Conservation (phyloP, 1,140 invertebrate genomes). For the Lordiphosa mommai region DNA sequence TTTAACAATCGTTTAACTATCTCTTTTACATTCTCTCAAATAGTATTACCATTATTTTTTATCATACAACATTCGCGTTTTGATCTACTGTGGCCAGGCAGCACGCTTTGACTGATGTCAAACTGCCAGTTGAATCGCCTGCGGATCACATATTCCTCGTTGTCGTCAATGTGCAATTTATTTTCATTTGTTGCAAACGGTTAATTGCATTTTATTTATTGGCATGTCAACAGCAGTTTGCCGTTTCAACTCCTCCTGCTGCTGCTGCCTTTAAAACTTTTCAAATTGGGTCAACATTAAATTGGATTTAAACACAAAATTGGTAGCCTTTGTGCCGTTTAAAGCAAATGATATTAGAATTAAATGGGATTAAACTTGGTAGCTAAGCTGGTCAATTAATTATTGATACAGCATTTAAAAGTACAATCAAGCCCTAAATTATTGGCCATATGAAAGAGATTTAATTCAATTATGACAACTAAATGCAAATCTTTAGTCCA, state of each 20-base stretch:
- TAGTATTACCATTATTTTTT: not conserved
- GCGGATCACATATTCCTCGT: constrained; percentile 26
- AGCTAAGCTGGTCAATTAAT: no score
- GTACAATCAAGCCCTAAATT: no score
- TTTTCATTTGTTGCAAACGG: constrained; percentile 62
- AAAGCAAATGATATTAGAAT: not conserved
- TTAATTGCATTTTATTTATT: constrained; percentile 77
- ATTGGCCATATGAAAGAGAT: no score
- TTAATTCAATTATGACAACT: no score
- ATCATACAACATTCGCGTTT: constrained; percentile 1
- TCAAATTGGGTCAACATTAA: constrained; percentile 43
- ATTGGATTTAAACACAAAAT: constrained; percentile 24
- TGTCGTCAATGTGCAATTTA: constrained; percentile 70
- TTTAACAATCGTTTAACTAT: constrained; percentile 3
- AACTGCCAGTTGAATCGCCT: constrained; percentile 25
- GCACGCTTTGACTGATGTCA: constrained; percentile 40
- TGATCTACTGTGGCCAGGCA: constrained; percentile 8
- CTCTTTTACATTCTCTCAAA: not conserved
- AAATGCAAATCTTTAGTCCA: no score
- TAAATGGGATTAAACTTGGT: no score
- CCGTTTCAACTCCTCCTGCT: constrained; percentile 39
- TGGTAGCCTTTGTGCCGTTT: not conserved
- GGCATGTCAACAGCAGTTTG: constrained; percentile 68
- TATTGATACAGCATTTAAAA: no score
- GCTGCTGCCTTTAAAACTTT: not conserved